phyloP scores from a whole-genome alignment of 2,113 vertebrate species.

The Leptodactylus fuscus region DNA sequence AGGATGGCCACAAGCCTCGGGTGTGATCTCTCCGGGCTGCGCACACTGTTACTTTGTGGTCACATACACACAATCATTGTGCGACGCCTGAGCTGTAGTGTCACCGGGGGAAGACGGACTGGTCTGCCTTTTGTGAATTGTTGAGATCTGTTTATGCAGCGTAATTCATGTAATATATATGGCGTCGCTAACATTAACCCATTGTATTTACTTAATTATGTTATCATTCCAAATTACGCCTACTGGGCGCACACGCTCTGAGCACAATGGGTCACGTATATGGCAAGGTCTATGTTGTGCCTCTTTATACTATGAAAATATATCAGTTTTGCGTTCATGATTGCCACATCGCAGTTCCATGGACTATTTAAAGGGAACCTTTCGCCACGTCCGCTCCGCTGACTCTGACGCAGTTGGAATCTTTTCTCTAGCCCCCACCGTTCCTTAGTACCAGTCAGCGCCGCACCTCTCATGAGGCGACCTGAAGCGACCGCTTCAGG shows the following conservation, averaged over 20 bases:
- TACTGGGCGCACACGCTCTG: not conserved
- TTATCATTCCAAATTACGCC: not conserved
- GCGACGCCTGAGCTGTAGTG: not conserved
- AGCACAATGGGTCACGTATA: not conserved
- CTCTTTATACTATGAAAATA: not conserved
- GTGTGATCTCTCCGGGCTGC: not conserved
- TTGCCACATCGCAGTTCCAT: too few species aligned
- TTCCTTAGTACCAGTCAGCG: too few species aligned
- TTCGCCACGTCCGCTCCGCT: too few species aligned
- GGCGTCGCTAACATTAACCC: not conserved
- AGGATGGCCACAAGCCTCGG: slow-evolving; percentile 22
- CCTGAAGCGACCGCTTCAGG: too few species aligned
- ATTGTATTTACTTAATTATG: not conserved
- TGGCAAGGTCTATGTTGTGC: not conserved
- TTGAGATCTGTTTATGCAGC: not conserved
- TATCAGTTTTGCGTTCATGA: too few species aligned
- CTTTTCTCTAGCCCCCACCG: too few species aligned
- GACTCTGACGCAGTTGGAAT: too few species aligned
- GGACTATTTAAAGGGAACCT: too few species aligned
- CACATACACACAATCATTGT: slow-evolving; percentile 37
- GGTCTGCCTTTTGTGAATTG: not conserved
- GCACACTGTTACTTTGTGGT: slow-evolving; percentile 13
- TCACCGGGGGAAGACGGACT: not conserved
- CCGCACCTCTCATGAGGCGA: too few species aligned
- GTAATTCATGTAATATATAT: slow-evolving; percentile 1